phyloP scores from a whole-genome alignment of 2,113 vertebrate species.

The Eubucco bourcierii region DNA sequence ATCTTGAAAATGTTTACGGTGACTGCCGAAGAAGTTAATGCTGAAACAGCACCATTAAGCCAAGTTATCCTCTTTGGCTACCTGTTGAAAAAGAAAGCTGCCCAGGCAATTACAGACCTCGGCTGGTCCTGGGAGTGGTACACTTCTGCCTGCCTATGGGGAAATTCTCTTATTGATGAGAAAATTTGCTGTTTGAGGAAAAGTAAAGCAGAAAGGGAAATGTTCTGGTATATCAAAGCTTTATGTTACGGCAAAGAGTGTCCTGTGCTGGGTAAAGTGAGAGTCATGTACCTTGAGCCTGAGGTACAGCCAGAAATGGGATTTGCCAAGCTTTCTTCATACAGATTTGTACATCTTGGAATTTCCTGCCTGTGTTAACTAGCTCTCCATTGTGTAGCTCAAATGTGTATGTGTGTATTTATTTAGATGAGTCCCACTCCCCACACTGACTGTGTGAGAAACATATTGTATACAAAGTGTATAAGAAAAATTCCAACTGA shows the following conservation, averaged over 20 bases:
- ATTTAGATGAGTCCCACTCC: background rate
- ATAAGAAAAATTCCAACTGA: background rate
- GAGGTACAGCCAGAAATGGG: background rate
- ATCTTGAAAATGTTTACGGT: background rate
- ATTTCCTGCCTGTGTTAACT: background rate
- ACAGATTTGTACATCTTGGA: background rate
- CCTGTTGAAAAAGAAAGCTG: background rate
- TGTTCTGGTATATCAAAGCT: background rate
- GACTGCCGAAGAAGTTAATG: background rate
- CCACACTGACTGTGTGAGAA: background rate
- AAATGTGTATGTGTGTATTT: accelerated
- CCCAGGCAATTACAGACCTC: background rate
- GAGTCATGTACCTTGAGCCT: background rate
- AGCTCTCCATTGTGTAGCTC: background rate
- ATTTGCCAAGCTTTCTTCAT: background rate
- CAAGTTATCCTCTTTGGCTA: background rate
- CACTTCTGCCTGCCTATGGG: background rate
- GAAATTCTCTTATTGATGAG: background rate
- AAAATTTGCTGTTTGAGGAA: background rate
- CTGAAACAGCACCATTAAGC: conserved; percentile 20
- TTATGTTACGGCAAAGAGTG: background rate
- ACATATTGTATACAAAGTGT: too few species aligned
- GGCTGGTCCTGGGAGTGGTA: background rate
- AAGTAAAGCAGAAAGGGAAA: background rate
- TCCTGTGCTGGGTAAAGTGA: background rate